Conservation (phyloP, 1,140 invertebrate genomes). For the Helicoverpa armigera region DNA sequence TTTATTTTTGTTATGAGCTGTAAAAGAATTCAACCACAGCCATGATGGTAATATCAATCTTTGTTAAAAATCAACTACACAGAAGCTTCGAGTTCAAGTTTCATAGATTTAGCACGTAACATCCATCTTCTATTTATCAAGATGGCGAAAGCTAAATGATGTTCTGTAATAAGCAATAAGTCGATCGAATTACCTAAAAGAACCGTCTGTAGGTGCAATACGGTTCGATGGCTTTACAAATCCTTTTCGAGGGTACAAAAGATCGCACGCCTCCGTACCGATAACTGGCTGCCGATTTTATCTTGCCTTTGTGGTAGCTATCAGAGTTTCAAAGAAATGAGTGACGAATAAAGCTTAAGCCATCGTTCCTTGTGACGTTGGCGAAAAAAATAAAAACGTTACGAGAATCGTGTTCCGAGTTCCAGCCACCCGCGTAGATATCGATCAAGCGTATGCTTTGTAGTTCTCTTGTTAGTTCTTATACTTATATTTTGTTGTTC, state of each 20-base stretch:
- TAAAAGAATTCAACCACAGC: too few relatives aligned
- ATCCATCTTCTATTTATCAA: too few relatives aligned
- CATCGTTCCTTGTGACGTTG: constrained; percentile 39
- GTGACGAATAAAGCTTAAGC: constrained; percentile 48
- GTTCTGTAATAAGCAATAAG: constrained; percentile 44
- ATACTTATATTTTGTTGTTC: background rate
- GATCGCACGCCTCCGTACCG: constrained; percentile 45
- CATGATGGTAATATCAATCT: too few relatives aligned
- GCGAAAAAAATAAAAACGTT: constrained; percentile 18
- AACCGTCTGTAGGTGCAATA: constrained; percentile 50
- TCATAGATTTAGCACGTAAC: too few relatives aligned
- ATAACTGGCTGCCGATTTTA: constrained; percentile 57
- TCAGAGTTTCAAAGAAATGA: constrained; percentile 50
- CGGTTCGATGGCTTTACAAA: constrained; percentile 50
- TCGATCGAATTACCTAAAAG: constrained; percentile 45
- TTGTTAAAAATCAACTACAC: too few relatives aligned
- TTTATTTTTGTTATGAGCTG: too few relatives aligned
- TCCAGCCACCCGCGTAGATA: constrained; percentile 11
- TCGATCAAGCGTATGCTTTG: background rate
- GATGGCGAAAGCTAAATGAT: constrained; percentile 3
- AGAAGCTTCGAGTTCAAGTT: too few relatives aligned
- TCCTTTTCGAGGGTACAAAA: constrained; percentile 49
- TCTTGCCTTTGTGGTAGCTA: constrained; percentile 54
- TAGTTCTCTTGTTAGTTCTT: background rate
- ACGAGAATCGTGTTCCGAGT: constrained; percentile 16